phyloP scores from a whole-genome alignment of 2,113 vertebrate species.

The Vulpes ferrilata region DNA sequence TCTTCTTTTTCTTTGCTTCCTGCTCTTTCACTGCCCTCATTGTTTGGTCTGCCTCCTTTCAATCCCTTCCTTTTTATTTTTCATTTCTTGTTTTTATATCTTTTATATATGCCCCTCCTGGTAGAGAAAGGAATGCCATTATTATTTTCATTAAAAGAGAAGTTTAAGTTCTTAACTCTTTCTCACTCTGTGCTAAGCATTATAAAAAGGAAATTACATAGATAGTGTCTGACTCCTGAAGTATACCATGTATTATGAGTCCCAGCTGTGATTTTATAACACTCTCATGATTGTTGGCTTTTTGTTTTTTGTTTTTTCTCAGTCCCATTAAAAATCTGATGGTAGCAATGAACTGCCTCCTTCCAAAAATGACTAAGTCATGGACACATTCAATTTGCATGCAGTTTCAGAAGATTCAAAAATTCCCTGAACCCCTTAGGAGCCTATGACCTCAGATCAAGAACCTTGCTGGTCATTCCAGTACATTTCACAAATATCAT shows the following conservation, averaged over 20 bases:
- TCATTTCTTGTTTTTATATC: neutral
- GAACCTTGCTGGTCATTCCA: constrained; percentile 8
- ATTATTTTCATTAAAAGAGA: neutral
- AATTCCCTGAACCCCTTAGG: neutral
- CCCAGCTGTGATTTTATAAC: constrained; percentile 46
- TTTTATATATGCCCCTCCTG: neutral
- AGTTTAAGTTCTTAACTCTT: constrained; percentile 21
- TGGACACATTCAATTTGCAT: neutral
- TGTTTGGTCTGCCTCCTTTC: neutral
- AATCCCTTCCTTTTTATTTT: constrained; percentile 8
- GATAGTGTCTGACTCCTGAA: neutral
- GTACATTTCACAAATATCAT: constrained; percentile 49
- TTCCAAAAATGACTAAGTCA: neutral
- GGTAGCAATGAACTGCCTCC: constrained; percentile 8
- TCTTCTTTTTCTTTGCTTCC: constrained; percentile 28
- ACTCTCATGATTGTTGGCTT: constrained; percentile 3
- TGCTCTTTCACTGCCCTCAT: neutral
- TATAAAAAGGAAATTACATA: constrained; percentile 37
- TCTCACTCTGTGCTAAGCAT: constrained; percentile 13
- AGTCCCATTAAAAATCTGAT: constrained; percentile 52
- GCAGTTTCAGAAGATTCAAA: constrained; percentile 30
- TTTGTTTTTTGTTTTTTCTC: constrained; percentile 21
- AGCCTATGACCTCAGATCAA: neutral
- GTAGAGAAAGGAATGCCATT: constrained; percentile 35
- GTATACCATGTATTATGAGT: neutral